phyloP scores from a whole-genome alignment of 2,888 invertebrate species.

The Andrena haemorrhoa region DNA sequence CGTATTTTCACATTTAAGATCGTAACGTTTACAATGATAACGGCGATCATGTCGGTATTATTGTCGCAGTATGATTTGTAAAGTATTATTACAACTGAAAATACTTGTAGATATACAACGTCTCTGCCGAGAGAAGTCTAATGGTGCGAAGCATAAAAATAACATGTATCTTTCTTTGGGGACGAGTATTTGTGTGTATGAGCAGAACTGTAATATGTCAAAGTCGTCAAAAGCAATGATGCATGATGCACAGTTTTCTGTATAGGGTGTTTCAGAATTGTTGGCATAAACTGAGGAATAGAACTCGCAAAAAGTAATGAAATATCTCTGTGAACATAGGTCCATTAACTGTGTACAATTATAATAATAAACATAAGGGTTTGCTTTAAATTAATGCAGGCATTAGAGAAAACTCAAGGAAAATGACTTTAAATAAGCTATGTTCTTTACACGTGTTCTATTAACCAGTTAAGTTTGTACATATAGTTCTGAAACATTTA shows the following conservation, averaged over 20 bases:
- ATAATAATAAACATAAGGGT: too few relatives aligned
- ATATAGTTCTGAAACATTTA: background rate
- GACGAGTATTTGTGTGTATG: constrained; percentile 23
- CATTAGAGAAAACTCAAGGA: too few relatives aligned
- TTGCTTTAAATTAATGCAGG: background rate
- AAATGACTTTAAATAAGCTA: background rate
- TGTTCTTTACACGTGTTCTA: background rate
- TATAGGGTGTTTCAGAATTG: background rate
- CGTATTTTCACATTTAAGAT: constrained; percentile 7
- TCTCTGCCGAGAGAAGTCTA: constrained; percentile 15
- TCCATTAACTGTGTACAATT: too few relatives aligned
- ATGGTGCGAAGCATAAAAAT: constrained; percentile 11
- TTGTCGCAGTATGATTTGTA: constrained; percentile 25
- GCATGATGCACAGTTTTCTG: constrained; percentile 30
- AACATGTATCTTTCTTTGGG: background rate
- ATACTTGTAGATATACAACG: constrained; percentile 17
- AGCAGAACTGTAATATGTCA: constrained; percentile 16
- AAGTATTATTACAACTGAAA: constrained; percentile 32
- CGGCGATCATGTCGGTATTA: background rate
- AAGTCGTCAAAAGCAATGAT: constrained; percentile 8
- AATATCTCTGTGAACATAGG: background rate
- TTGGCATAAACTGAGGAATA: background rate
- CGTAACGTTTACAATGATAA: background rate
- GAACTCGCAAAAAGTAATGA: background rate
- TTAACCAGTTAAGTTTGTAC: background rate